A percentile compares a stretch with the other conserved stretches of the same genome.
These are phyloP conservation scores for Pantherophis vulpinus DNA, from an alignment of 2,797 vertebrate species.

Conservation along the genomic window DNA sequence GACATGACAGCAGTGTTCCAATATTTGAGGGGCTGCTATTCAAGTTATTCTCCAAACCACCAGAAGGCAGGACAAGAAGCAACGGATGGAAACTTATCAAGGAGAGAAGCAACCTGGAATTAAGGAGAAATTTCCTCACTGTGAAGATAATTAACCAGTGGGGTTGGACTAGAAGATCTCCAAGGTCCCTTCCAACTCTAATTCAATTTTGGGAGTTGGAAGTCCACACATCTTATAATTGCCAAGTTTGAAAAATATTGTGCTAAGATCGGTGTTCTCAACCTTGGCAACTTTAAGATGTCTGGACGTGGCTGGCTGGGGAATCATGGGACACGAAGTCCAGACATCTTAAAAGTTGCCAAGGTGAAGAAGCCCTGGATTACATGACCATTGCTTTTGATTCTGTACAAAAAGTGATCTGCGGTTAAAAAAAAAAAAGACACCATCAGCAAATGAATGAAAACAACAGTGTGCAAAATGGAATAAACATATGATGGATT, in stretches of 20 bases:
- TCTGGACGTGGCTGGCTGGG: background rate
- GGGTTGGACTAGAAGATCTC: background rate
- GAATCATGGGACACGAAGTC: background rate
- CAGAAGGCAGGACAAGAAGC: background rate
- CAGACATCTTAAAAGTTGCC: background rate
- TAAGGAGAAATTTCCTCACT: background rate
- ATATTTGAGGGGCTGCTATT: background rate
- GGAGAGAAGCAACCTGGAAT: background rate
- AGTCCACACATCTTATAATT: background rate
- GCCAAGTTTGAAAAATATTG: background rate
- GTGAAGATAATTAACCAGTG: too few relatives aligned
- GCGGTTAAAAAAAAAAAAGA: background rate
- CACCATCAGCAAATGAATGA: background rate
- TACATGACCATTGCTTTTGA: background rate
- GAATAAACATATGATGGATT: background rate
- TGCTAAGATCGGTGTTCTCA: background rate
- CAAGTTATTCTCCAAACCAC: background rate
- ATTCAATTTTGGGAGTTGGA: background rate
- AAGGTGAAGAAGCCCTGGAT: background rate
- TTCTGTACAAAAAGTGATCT: background rate
- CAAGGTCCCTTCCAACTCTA: background rate
- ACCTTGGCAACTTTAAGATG: background rate
- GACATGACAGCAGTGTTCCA: background rate
- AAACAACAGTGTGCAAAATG: background rate
- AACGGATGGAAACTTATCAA: background rate